Evolutionary conservation across 2,888 invertebrate species (phyloP).

Genomic region (Rhamnusium bicolor): DNA sequence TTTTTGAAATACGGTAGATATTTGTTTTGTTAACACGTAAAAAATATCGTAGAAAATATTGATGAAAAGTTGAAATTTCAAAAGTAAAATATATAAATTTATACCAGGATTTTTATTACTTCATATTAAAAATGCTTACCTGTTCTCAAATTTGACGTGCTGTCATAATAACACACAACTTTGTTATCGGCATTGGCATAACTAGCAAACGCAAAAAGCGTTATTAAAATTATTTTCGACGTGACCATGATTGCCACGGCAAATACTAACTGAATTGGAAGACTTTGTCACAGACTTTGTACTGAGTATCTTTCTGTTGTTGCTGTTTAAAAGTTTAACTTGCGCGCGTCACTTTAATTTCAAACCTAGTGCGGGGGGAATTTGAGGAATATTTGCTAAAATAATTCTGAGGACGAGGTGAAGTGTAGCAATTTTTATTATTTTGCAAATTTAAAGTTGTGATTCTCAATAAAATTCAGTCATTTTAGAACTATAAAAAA

Average conservation of each 20-base stretch:
- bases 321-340: constrained; percentile 28
- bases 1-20: no score
- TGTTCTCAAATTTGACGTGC: constrained; percentile 78
- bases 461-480: not conserved
- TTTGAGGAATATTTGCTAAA: constrained; percentile 27
- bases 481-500: not conserved
- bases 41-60: no score
- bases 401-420: constrained; percentile 1
- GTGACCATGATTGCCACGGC: constrained; percentile 32
- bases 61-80: no score
- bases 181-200: constrained; percentile 72
- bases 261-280: constrained; percentile 35
- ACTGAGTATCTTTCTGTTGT: constrained; percentile 42
- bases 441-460: not conserved
- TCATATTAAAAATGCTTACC: constrained; percentile 73
- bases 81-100: not conserved
- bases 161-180: constrained; percentile 83
- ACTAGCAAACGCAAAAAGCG: constrained; percentile 56
- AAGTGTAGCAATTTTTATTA: not conserved
- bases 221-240: constrained; percentile 53
- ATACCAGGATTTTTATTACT: not conserved
- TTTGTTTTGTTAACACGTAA: no score
- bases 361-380: constrained; percentile 1
- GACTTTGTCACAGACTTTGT: constrained; percentile 42
- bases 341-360: constrained; percentile 32